Evolutionary conservation across 2,113 vertebrate species (phyloP).

Genomic region (Pelecanoides urinatrix): DNA sequence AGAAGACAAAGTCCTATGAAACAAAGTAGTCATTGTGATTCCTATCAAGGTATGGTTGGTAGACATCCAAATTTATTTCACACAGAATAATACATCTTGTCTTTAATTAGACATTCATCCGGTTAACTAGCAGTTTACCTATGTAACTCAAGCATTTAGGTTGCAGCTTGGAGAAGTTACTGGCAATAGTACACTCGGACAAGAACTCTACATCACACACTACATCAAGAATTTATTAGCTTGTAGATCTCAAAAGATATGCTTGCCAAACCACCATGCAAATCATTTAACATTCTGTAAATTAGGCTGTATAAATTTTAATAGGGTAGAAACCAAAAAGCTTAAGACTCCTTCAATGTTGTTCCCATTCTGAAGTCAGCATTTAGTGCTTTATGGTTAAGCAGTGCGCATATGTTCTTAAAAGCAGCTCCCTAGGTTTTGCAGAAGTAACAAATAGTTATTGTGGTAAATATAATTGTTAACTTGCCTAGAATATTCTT

Average conservation of each 20-base stretch:
- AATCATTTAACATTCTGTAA: neutral
- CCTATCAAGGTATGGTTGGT: neutral
- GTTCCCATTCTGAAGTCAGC: neutral
- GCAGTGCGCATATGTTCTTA: fast-evolving
- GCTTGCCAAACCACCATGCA: fast-evolving
- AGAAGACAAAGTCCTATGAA: neutral
- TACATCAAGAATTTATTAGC: neutral
- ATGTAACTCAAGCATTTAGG: neutral
- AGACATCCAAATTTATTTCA: neutral
- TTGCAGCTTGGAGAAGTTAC: neutral
- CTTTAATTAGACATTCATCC: neutral
- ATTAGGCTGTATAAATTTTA: neutral
- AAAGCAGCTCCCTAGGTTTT: neutral
- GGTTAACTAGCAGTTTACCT: neutral
- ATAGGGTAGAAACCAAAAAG: neutral
- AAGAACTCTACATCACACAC: neutral
- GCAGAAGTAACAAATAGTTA: neutral
- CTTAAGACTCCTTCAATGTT: neutral
- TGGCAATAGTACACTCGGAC: neutral
- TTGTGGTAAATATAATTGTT: neutral
- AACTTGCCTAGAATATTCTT: neutral
- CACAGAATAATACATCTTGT: neutral
- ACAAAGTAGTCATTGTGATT: neutral
- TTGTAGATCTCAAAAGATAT: neutral
- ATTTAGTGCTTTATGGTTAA: neutral